phyloP scores from a whole-genome alignment of 2,113 vertebrate species.

The Thinocorus orbignyianus region DNA sequence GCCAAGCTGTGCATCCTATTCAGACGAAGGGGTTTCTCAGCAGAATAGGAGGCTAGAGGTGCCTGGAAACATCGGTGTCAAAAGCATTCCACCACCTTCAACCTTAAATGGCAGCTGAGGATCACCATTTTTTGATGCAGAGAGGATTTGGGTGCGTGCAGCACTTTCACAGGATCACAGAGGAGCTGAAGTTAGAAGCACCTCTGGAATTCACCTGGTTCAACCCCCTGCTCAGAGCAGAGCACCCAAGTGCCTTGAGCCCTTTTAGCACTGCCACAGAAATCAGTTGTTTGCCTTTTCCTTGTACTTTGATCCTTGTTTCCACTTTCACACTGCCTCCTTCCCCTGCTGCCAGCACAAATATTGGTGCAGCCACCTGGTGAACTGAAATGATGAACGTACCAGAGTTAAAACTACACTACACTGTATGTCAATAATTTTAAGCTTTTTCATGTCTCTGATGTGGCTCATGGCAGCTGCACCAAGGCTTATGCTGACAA shows the following conservation, averaged over 20 bases:
- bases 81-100: too few relatives aligned
- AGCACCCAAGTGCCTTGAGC: background rate
- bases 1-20: background rate
- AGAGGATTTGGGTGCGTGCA: rapidly evolving
- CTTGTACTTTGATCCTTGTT: background rate
- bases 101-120: too few relatives aligned
- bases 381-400: background rate
- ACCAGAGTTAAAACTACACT: background rate
- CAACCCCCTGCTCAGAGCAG: background rate
- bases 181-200: background rate
- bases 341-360: background rate
- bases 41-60: background rate
- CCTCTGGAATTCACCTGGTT: background rate
- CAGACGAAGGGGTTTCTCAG: background rate
- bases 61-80: background rate
- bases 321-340: background rate
- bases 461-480: background rate
- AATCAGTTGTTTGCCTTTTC: background rate
- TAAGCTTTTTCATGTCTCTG: background rate
- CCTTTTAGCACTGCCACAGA: background rate
- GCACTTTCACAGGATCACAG: background rate
- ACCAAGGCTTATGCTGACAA: background rate
- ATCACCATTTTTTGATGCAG: background rate
- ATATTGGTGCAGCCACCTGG: background rate
- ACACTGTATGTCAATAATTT: background rate